Evolutionary conservation across 2,113 vertebrate species (phyloP).

Genomic region (Sorex fumeus): DNA sequence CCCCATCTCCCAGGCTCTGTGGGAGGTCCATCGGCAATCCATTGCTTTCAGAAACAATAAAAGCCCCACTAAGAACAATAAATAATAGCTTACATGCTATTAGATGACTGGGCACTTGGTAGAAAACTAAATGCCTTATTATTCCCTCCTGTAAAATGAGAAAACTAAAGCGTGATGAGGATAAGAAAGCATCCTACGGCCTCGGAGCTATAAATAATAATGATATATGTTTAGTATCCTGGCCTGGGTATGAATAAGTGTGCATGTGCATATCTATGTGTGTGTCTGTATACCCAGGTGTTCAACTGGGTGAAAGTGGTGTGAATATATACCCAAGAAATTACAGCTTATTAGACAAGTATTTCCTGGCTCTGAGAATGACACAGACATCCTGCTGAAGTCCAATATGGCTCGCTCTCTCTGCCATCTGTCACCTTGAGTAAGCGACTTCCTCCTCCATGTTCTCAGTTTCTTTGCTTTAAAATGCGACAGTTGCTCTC

Average conservation of each 20-base stretch:
- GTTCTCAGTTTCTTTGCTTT: slow-evolving; percentile 37
- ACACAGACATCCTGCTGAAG: slow-evolving; percentile 24
- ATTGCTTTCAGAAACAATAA: not conserved
- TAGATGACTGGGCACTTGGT: not conserved
- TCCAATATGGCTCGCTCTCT: not conserved
- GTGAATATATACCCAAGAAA: not conserved
- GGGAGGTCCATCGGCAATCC: not conserved
- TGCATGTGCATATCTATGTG: not conserved
- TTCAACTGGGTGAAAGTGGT: not conserved
- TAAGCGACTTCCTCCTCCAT: slow-evolving; percentile 26
- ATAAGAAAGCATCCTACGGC: no score
- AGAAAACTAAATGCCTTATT: not conserved
- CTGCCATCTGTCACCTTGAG: slow-evolving; percentile 67
- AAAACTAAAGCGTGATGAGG: slow-evolving; percentile 22
- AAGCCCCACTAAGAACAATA: not conserved
- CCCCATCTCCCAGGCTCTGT: not conserved
- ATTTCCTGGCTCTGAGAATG: slow-evolving; percentile 43
- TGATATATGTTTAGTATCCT: not conserved
- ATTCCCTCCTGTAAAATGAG: slow-evolving; percentile 15
- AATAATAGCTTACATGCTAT: not conserved
- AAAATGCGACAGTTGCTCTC: slow-evolving; percentile 26
- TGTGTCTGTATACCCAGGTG: not conserved
- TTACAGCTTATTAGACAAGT: not conserved
- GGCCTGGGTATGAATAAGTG: not conserved
- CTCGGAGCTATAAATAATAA: not conserved